These are phyloP conservation scores for Rhogogaster chlorosoma DNA, from an alignment of 2,888 invertebrate species.

Conservation along the genomic window DNA sequence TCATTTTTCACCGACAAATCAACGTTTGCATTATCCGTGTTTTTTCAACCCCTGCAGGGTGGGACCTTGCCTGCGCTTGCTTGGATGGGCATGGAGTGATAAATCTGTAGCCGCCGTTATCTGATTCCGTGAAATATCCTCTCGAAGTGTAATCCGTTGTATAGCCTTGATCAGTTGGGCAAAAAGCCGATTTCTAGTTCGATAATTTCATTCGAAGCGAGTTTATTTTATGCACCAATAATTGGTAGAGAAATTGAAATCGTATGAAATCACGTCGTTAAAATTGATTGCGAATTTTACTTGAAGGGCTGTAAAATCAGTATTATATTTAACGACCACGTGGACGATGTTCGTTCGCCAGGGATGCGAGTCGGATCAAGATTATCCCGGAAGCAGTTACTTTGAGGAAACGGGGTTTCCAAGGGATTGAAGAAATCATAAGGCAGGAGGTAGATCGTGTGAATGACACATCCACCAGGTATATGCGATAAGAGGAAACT, in stretches of 20 bases:
- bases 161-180: constrained; percentile 55
- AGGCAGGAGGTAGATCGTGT: not conserved
- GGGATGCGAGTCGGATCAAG: not conserved
- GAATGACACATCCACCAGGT: not conserved
- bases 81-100: constrained; percentile 60
- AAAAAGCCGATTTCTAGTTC: constrained; percentile 46
- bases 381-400: not conserved
- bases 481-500: not conserved
- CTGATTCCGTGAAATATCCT: constrained; percentile 58
- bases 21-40: not conserved
- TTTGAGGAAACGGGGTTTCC: not conserved
- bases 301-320: not conserved
- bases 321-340: not conserved
- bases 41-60: not conserved
- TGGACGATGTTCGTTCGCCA: not conserved
- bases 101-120: constrained; percentile 58
- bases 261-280: not conserved
- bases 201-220: not conserved
- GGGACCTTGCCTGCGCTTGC: constrained; percentile 59
- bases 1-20: not conserved
- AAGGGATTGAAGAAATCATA: not conserved
- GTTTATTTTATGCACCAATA: not conserved
- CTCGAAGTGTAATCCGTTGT: constrained; percentile 58
- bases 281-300: not conserved
- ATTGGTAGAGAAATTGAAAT: not conserved